Evolutionary conservation across 2,888 invertebrate genomes (phyloP).

Genomic region (Pseudeuparius sepicola): DNA sequence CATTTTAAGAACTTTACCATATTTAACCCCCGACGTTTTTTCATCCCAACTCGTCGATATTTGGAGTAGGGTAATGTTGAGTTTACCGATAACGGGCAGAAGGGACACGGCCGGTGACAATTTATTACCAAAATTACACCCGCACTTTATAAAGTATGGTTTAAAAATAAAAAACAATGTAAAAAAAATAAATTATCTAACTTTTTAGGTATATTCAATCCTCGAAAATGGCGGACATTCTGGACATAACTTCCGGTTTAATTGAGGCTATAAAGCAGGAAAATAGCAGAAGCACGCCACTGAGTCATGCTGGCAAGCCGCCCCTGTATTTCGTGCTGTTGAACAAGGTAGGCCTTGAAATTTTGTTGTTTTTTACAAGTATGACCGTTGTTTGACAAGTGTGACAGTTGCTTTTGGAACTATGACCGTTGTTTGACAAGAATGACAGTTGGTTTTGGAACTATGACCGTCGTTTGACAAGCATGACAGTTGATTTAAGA

Average conservation of each 20-base stretch:
- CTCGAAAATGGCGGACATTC: constrained; percentile 34
- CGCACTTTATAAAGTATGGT: constrained; percentile 49
- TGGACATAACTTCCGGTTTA: constrained; percentile 34
- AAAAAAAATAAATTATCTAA: too few species aligned
- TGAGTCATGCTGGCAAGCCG: constrained; percentile 35
- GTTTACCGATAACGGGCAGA: constrained; percentile 47
- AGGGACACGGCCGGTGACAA: constrained; percentile 45
- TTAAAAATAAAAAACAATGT: too few species aligned
- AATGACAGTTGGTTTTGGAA: too few species aligned
- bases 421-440: too few species aligned
- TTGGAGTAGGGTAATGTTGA: constrained; percentile 51
- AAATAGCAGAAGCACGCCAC: constrained; percentile 35
- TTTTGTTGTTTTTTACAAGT: constrained; percentile 7
- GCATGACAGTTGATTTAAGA: too few species aligned
- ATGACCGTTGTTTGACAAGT: too few species aligned
- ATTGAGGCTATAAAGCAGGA: constrained; percentile 33
- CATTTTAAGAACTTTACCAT: constrained; percentile 55
- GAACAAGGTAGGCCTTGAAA: constrained; percentile 41
- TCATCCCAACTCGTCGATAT: constrained; percentile 43
- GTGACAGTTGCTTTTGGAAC: too few species aligned
- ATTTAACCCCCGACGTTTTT: constrained; percentile 43
- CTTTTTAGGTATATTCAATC: constrained; percentile 34
- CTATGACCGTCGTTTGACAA: too few species aligned
- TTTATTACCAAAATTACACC: constrained; percentile 45
- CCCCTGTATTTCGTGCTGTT: constrained; percentile 40